Evolutionary conservation across 2,797 vertebrate genomes (phyloP), one percentile per base, ranked within the genome.

Genomic region (Oreochromis grahami): DNA sequence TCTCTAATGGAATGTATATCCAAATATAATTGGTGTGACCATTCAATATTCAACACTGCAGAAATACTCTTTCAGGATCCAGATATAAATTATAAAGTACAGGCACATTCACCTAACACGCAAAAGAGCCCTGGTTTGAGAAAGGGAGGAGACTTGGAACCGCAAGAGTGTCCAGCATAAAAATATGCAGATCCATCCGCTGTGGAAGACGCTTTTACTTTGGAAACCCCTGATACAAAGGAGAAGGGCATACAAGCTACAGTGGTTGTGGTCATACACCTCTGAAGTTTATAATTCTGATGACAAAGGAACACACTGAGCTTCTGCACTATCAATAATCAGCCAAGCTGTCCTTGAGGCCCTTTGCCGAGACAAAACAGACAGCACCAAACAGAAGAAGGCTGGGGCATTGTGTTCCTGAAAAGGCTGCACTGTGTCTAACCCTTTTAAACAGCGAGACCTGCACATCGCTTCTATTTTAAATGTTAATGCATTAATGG

Each of bases 401-500:
- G 24, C 17, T 24, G 1, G 3, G 43, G 24, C 43, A 72, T 29
- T 19, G 26, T 32, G 70, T 48, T 74, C 7, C 70, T 32, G 5
- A 32, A 74, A 50, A 74, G 45, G 70, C 26, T 32, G 43, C 1
- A 29, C 70, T n/a, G 11, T 74, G 70, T 19, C 43, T 50, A 32
- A 74, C 70, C 43, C 45, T 19, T 50, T 74, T 10, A 74, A 74
- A 50, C 70, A 50, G 43, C 17, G 2, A 8, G 26, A 74, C 43
- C 26, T 32, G 17, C 17, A 50, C 43, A 74, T 74, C 10, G 7
- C 70, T 48, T 74, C 45, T n/a, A 8, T 38, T 85, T 79, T 17
- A 84, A 55, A 88, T 72, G 79, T 77, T 34, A 86, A 77, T 15
- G 38, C 21, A 38, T 81, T 52, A 85, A 65, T 77, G 65, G 53